Base-by-base conservation (phyloP, 2,113 vertebrate species). In the Pelecanoides urinatrix region DNA sequence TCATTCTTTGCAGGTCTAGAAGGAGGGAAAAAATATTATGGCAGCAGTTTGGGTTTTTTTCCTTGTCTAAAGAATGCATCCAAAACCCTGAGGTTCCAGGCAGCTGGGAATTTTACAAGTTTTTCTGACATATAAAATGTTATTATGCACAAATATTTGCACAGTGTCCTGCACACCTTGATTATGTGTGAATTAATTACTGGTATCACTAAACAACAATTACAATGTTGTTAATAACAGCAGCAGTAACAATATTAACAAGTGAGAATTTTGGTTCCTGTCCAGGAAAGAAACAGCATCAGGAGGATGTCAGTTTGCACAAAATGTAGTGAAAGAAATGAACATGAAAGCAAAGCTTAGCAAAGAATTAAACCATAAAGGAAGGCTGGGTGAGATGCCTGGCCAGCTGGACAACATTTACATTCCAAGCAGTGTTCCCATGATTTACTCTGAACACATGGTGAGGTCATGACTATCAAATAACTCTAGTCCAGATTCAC, bases 361-460 rank as follows among this genome's bases (percentile, higher is more conserved):
- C 29, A 76, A 59, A 95, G 62, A 94, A 92, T 80, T 67, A 94
- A 92, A 91, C 50, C 62, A 32, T 82, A 82, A 82, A 88, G 58
- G 67, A 78, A 42, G 62, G 22, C 45, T 75, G 91, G 77, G 80
- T 96, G 91, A 92, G 62, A 61, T 42, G 76, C 42, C 59, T 85
- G 94, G 73, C 86, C 97, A 97, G 95, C 86, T 96, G 95, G 94
- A 94, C 86, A 92, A 32, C 73, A 91, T 94, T 95, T 92, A 76
- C 89, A 92, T 97, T 97, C 92, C 94, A 81, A 91, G 66, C 58
- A 88, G 49, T 2, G 42, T 95, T 97, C 77, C 86, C 87, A 70
- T 89, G 92, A 91, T 97, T 95, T 96, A 82, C 89, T 76, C 71
- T 80, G 83, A 96, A 91, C 77, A 91, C 86, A 92, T 92, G 92